Percentiles rank a stretch among this genome's conserved stretches.
phyloP scores from a whole-genome alignment of 2,797 vertebrate genomes.

The Diglossa cyanea region DNA sequence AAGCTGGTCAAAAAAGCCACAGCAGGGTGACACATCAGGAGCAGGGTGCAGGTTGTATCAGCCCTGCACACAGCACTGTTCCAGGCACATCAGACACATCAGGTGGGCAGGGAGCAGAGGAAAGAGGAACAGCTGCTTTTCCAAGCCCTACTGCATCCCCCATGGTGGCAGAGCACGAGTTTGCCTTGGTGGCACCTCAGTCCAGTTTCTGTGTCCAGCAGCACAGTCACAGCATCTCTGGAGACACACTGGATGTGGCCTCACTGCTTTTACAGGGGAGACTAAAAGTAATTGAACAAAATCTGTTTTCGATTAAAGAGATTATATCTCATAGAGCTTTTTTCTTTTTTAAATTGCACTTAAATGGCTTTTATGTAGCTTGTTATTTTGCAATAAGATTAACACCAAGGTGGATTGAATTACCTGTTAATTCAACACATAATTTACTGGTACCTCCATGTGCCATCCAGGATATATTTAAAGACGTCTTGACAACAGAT shows the following conservation, averaged over 20 bases:
- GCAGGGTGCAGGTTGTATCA: accelerated
- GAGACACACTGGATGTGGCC: background rate
- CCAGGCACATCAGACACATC: background rate
- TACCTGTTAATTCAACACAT: conserved; percentile 56
- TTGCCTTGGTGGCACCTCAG: background rate
- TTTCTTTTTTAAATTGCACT: background rate
- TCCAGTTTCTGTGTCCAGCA: background rate
- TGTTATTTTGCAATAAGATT: conserved; percentile 59
- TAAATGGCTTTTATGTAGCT: conserved; percentile 51
- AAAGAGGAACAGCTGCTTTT: background rate
- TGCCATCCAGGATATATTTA: conserved; percentile 43
- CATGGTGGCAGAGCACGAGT: no score
- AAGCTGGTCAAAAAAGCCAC: accelerated
- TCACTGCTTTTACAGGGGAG: background rate
- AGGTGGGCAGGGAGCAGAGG: background rate
- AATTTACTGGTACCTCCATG: conserved; percentile 38
- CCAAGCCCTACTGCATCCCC: background rate
- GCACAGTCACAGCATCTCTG: accelerated
- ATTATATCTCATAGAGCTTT: background rate
- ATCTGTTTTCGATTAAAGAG: conserved; percentile 53
- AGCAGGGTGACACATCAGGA: background rate
- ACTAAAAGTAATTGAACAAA: conserved; percentile 32
- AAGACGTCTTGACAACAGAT: conserved; percentile 9
- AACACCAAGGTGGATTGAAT: conserved; percentile 53
- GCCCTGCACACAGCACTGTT: background rate